These are phyloP conservation scores for Chymomyza caudatula DNA, from an alignment of 2,888 invertebrate genomes.

Conservation along the genomic window DNA sequence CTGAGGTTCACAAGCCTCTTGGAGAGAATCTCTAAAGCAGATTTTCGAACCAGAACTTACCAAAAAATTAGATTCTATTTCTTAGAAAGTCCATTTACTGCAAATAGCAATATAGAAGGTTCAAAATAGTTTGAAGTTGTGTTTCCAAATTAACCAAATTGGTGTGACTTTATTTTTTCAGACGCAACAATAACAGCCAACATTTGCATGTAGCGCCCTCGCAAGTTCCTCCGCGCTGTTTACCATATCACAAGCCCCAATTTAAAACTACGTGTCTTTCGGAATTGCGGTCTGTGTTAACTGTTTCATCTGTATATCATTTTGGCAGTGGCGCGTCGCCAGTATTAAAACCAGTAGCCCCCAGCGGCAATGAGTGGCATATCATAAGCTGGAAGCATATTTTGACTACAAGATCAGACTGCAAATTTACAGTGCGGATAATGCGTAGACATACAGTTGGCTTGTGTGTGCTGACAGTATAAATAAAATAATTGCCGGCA, in stretches of 20 bases:
- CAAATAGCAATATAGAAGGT: no score
- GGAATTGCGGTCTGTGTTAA: not conserved
- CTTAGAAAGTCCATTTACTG: no score
- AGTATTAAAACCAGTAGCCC: conserved; percentile 58
- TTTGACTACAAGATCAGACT: conserved; percentile 74
- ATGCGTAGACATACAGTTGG: conserved; percentile 4
- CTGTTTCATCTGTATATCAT: conserved; percentile 21
- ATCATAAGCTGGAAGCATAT: conserved; percentile 68
- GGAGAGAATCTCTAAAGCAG: no score
- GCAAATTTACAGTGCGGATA: conserved; percentile 12
- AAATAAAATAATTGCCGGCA: conserved; percentile 76
- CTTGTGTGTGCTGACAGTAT: conserved; percentile 58
- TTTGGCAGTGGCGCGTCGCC: conserved; percentile 26
- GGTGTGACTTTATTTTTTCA: no score
- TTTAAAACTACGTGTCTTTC: not conserved
- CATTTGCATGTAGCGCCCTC: conserved; percentile 1
- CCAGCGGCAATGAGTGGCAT: conserved; percentile 33
- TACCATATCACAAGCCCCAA: not conserved
- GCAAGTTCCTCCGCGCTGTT: not conserved
- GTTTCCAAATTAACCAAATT: no score
- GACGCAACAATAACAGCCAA: conserved; percentile 16
- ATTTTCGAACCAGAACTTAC: no score
- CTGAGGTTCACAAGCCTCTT: no score
- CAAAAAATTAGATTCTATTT: no score
- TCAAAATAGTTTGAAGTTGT: no score